phyloP scores from a whole-genome alignment of 23 tunicate species.

The Trididemnum nubilum region DNA sequence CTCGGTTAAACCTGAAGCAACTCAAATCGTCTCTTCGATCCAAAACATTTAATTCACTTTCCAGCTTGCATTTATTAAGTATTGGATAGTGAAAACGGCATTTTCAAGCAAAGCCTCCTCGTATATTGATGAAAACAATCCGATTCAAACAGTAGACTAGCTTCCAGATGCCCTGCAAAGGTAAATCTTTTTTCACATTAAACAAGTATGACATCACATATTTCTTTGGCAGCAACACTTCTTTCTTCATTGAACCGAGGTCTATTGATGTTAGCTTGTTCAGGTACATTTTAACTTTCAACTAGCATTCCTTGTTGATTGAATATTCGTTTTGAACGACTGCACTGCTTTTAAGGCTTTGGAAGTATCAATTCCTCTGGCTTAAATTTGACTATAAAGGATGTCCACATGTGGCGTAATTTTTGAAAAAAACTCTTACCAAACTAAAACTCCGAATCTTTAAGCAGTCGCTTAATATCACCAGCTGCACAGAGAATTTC shows the following conservation, averaged over 20 bases:
- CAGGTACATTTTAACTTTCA: not conserved
- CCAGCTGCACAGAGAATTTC: not conserved
- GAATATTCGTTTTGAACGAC: not conserved
- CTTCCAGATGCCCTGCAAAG: not conserved
- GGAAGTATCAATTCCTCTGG: not conserved
- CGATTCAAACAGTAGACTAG: too few species aligned
- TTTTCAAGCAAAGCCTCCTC: not conserved
- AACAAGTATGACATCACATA: conserved; percentile 6
- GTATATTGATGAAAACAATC: not conserved
- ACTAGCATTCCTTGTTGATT: not conserved
- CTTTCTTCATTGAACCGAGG: not conserved
- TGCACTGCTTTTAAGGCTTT: not conserved
- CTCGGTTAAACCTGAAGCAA: not conserved
- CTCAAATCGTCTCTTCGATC: conserved; percentile 1
- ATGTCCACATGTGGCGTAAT: not conserved
- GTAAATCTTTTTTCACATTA: not conserved
- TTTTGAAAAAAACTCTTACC: not conserved
- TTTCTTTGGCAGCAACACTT: conserved; percentile 15
- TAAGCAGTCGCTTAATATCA: conserved; percentile 7
- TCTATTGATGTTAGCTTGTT: not conserved
- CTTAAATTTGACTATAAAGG: not conserved
- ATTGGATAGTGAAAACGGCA: conserved; percentile 1
- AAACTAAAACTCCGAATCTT: not conserved
- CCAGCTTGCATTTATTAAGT: conserved; percentile 1
- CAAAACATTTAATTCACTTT: conserved; percentile 10